These are phyloP conservation scores for Zootoca vivipara DNA, from an alignment of 2,113 vertebrate species.

Conservation along the genomic window DNA sequence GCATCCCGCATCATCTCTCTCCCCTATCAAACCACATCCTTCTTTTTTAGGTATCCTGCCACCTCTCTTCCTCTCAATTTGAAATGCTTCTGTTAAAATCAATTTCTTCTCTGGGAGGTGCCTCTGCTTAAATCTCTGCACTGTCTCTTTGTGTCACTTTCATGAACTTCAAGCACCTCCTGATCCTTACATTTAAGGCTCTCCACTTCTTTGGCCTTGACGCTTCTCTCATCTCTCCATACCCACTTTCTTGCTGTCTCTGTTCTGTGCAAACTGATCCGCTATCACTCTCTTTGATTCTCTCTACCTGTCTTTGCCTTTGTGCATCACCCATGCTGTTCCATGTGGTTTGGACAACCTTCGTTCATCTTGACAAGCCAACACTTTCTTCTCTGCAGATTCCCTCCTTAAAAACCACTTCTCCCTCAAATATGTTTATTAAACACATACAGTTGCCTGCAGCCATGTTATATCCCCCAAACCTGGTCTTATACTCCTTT, in stretches of 20 bases:
- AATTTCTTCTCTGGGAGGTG: background rate
- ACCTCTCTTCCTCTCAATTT: background rate
- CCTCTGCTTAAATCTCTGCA: background rate
- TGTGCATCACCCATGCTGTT: constrained; percentile 9
- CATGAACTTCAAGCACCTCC: background rate
- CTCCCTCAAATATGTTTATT: background rate
- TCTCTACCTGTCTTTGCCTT: background rate
- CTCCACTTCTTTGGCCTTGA: background rate
- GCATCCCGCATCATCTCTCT: background rate
- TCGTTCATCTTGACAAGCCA: background rate
- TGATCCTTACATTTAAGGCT: background rate
- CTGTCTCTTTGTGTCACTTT: background rate
- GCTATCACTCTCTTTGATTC: background rate
- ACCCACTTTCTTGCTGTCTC: background rate
- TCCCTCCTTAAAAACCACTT: background rate
- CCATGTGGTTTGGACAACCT: background rate
- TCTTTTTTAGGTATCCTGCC: background rate
- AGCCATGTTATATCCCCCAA: background rate
- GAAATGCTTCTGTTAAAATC: background rate
- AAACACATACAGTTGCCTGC: background rate
- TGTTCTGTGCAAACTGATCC: background rate
- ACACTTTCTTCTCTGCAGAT: background rate
- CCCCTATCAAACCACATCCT: background rate
- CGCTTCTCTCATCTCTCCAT: background rate
- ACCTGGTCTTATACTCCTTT: background rate